Evolutionary conservation across 1,140 invertebrate genomes (phyloP), one percentile per base, ranked within the genome.

Genomic region (Oryctes rhinoceros): DNA sequence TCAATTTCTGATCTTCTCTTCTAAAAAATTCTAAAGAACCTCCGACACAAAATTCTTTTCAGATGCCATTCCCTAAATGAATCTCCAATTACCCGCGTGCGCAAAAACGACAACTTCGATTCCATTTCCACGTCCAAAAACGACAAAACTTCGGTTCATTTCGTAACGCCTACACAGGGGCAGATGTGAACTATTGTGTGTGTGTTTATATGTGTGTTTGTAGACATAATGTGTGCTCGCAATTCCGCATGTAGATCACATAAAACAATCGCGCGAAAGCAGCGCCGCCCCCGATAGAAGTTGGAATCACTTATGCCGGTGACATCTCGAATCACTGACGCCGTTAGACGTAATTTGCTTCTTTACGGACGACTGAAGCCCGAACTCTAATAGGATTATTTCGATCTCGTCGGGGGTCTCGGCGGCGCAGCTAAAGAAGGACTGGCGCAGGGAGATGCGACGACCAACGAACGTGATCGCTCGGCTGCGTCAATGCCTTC

Each of bases 221-320:
- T 44, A 44, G 39, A 44, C 5, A 44, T 44, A 44, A 44, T 44
- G 39, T 44, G 39, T 65, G 15, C 65, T 10, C 20, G n/a, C 18
- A 44, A 44, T 83, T 84, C 81, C 76, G 82, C 80, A 84, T 84
- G 83, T 82, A 84, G 82, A 83, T 83, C 82, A 76, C 83, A 82
- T 81, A 82, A 82, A 81, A 84, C 83, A 84, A 84, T 84, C 83
- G 83, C 81, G 82, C 81, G 71, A n/a, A 53, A 53, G n/a, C 49
- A n/a, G 11, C 49, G 11, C 9, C 11, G 49, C 49, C 13, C 47
- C 13, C 49, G 11, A 24, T 71, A 3, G 18, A 71, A 18, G 65
- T 71, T 24, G 80, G 78, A 81, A 83, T 83, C 83, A 83, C 81
- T 83, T 83, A 83, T 82, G 80, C 76, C 80, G 79, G 78, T 81